Evolutionary conservation across 2,888 invertebrate species (phyloP), one percentile per base, ranked within the genome.

Genomic region (Chironomus riparius): DNA sequence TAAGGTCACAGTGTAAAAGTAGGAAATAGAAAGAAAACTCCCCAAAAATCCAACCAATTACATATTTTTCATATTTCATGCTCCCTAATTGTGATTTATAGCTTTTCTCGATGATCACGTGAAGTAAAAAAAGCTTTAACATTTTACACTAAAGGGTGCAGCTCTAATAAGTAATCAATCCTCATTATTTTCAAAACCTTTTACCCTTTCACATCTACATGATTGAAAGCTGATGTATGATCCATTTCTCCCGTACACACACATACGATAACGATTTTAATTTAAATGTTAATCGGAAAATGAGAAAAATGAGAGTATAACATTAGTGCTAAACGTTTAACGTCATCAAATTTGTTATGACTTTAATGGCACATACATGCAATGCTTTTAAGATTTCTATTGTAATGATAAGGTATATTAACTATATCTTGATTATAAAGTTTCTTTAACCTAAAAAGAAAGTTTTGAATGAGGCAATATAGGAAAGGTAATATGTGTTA

Each of bases 1-100:
- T 73, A 73, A 62, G 73, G 73, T 65, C 73, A 50, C 18, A n/a
- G 22, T 7, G 24, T 7, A 24, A 62, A n/a, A n/a, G 50, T 3
- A 15, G 38, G 38, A 38, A 38, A 38, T 38, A 38, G 38, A 38
- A 38, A 38, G 38, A 38, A 38, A 38, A 38, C 38, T 38, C 38
- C 38, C 38, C 38, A 38, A 38, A 38, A 38, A 38, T 38, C 38
- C 10, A 38, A 38, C 38, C 38, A 38, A 38, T 38, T 38, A 38
- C 38, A 10, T 38, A 38, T 38, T 38, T 38, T 70, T 71, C 50
- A 15, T 50, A 71, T 71, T 73, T 73, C 73, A 73, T 73, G 73
- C 73, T 73, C 13, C 47, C 47, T 73, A 65, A 73, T 73, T 73
- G 61, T 73, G 73, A 73, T 73, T 73, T 73, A 73, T 73, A 15